phyloP scores from a whole-genome alignment of 2,113 vertebrate genomes.

The Telmatochromis bifrenatus region DNA sequence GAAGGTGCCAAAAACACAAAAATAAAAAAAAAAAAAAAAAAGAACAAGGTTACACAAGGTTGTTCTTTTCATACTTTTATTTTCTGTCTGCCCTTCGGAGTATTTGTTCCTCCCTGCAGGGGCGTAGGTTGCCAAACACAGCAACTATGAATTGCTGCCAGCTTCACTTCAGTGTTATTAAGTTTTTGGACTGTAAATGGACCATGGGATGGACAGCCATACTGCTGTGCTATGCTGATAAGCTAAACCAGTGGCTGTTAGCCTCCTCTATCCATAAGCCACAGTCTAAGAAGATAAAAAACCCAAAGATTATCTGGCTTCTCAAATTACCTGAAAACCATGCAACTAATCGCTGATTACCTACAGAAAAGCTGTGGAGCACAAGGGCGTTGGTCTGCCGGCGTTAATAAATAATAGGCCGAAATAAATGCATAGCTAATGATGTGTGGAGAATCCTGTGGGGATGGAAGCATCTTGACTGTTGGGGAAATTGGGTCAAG shows the following conservation, averaged over 20 bases:
- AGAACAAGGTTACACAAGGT: constrained; percentile 46
- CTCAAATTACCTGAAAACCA: not conserved
- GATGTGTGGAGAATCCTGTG: constrained; percentile 38
- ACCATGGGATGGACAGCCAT: not conserved
- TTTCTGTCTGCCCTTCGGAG: not conserved
- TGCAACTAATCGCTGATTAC: not conserved
- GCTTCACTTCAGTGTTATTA: constrained; percentile 1
- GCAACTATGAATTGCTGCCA: not conserved
- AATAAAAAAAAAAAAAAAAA: not conserved
- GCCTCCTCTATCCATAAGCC: not conserved
- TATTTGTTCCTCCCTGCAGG: not conserved
- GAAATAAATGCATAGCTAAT: constrained; percentile 54
- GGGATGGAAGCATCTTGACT: constrained; percentile 31
- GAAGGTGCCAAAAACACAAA: constrained; percentile 17
- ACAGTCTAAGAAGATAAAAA: not conserved
- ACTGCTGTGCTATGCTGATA: constrained; percentile 24
- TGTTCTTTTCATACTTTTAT: not conserved
- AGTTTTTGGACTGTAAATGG: not conserved
- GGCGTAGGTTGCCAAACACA: not conserved
- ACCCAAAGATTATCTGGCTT: not conserved
- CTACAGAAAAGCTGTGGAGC: not conserved
- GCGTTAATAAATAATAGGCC: constrained; percentile 61
- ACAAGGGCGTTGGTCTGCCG: constrained; percentile 11
- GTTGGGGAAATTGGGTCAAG: constrained; percentile 51
- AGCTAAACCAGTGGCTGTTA: not conserved